Evolutionary conservation across 2,888 invertebrate species (phyloP), one percentile per base, ranked within the genome.

Genomic region (Blastobasis lacticolella): DNA sequence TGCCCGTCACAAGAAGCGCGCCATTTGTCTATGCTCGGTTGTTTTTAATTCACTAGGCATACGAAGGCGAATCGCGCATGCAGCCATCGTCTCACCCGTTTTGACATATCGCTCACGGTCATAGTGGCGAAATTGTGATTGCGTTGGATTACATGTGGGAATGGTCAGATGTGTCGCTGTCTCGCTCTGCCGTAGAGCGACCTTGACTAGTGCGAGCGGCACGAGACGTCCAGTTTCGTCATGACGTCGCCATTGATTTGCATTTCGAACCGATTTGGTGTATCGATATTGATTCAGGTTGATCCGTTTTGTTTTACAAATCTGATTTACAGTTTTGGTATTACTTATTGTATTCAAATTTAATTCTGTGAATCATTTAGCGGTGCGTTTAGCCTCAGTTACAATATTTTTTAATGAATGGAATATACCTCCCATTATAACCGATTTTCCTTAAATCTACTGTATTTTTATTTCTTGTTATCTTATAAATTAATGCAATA

Each of bases 81-180:
- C 74, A 59, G 60, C 57, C 56, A 49, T 55, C 66, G 62, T 57
- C 55, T 56, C 56, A 52, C 56, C 48, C 48, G 59, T 75, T 74
- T 75, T 75, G 75, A 73, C 73, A 74, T 67, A 72, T 66, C 64
- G 61, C 61, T 64, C 75, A 76, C 66, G 76, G 77, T 67, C 77
- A 60, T 62, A 42, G 54, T 77, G 75, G 69, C 67, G 76, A 75
- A 76, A 76, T 65, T 63, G 58, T 59, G 55, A 66, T 71, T 69
- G 63, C 71, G 64, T 66, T 65, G 67, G 60, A 65, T 62, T 68
- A 67, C 68, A 65, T 59, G 64, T 46, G 56, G 59, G 50, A 64
- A 53, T 66, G 56, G 55, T 60, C 57, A 59, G 58, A 63, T 61
- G 37, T 67, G 57, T 55, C 53, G n/a, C 63, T 54, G 54, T 71